Conservation (phyloP, 2,888 invertebrate species). For the Elgonia sp. region DNA sequence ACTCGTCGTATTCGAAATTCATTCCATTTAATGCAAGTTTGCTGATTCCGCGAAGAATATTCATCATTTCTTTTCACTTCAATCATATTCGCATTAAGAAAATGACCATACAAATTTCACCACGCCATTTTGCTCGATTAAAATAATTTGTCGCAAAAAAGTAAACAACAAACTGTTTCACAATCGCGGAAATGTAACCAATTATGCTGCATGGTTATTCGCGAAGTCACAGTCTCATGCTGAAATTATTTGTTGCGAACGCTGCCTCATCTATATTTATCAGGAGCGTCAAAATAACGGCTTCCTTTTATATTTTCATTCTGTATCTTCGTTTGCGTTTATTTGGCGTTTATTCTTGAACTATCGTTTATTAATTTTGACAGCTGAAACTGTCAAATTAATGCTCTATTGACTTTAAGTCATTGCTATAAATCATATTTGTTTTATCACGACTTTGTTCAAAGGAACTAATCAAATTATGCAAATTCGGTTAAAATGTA, state of each 20-base stretch:
- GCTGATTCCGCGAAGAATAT: slow-evolving; percentile 3
- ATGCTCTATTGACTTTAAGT: background rate
- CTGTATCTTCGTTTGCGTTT: background rate
- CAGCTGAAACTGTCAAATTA: background rate
- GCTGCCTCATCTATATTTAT: slow-evolving; percentile 29
- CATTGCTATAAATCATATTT: background rate
- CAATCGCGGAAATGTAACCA: slow-evolving; percentile 21
- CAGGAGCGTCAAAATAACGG: slow-evolving; percentile 1
- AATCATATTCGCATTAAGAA: slow-evolving; percentile 12
- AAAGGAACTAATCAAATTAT: background rate
- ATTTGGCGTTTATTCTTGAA: background rate
- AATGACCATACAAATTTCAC: background rate
- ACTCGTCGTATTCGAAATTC: slow-evolving; percentile 31
- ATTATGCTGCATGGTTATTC: slow-evolving; percentile 4
- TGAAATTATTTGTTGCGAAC: slow-evolving; percentile 40
- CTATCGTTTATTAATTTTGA: background rate
- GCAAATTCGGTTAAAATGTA: background rate
- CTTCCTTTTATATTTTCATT: slow-evolving; percentile 20
- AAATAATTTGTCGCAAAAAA: background rate
- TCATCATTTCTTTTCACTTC: slow-evolving; percentile 8
- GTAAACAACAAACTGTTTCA: background rate
- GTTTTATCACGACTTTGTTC: background rate
- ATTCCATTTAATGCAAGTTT: background rate
- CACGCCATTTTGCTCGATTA: background rate
- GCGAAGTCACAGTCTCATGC: slow-evolving; percentile 25